Percentiles rank a stretch among this genome's conserved stretches.
Conservation (phyloP, 2,797 vertebrate genomes). For the Rhodeus uyekii region DNA sequence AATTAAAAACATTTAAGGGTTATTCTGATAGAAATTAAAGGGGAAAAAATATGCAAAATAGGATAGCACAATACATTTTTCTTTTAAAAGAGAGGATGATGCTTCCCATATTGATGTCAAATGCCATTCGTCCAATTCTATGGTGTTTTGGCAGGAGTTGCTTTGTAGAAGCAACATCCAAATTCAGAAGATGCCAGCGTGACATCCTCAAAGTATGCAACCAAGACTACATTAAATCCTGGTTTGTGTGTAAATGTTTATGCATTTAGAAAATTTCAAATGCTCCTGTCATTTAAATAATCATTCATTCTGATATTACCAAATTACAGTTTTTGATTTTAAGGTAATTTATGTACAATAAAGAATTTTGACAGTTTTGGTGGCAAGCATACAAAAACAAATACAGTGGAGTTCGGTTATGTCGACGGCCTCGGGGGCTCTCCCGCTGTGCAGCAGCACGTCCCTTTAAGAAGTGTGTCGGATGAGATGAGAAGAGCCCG, state of each 20-base stretch:
- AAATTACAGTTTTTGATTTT: not conserved
- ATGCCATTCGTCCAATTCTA: not conserved
- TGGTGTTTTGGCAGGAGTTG: constrained; percentile 7
- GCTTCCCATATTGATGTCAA: constrained; percentile 5
- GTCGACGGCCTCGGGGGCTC: too few species aligned
- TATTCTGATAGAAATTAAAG: not conserved
- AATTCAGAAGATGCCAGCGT: constrained; percentile 17
- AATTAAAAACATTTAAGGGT: not conserved
- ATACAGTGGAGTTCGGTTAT: too few species aligned
- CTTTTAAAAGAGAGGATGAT: not conserved
- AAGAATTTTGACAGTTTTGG: not conserved
- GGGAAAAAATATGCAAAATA: not conserved
- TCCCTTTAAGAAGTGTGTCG: too few species aligned
- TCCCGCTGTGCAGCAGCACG: too few species aligned
- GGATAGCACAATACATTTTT: not conserved
- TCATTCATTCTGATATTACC: not conserved
- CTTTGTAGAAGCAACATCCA: not conserved
- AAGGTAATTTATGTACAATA: not conserved
- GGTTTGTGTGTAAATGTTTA: not conserved
- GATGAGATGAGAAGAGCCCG: too few species aligned
- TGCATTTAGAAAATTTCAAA: not conserved
- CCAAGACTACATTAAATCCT: not conserved
- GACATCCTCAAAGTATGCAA: not conserved
- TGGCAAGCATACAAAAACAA: too few species aligned
- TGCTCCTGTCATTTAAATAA: not conserved